Conservation (phyloP, 2,888 invertebrate species). For the Sussaba pulchella region DNA sequence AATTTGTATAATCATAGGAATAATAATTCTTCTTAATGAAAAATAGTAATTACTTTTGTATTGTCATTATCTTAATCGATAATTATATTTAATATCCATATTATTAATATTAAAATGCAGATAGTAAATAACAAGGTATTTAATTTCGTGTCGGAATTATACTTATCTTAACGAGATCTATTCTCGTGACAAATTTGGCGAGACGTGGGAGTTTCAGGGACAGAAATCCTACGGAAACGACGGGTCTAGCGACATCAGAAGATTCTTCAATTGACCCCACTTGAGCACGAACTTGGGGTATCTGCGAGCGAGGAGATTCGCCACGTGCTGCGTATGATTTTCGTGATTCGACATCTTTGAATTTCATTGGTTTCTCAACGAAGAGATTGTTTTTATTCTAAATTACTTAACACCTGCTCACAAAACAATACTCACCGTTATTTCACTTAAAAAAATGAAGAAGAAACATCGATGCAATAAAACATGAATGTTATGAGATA, state of each 20-base stretch:
- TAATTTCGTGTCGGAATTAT: too few species aligned
- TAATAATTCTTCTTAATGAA: too few species aligned
- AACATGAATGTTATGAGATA: constrained; percentile 8
- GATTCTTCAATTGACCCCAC: constrained; percentile 81
- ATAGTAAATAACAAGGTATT: too few species aligned
- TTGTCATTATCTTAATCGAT: too few species aligned
- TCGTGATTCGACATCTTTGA: constrained; percentile 65
- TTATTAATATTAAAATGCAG: too few species aligned
- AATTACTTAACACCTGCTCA: neutral
- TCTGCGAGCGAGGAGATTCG: constrained; percentile 64
- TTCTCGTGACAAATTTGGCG: constrained; percentile 73
- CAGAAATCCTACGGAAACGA: constrained; percentile 70
- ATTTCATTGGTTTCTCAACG: constrained; percentile 43
- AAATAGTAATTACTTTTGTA: too few species aligned
- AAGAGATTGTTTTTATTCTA: constrained; percentile 37
- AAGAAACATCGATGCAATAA: too few species aligned
- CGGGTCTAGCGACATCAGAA: constrained; percentile 56
- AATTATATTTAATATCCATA: too few species aligned
- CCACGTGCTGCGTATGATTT: constrained; percentile 69
- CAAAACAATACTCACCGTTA: too few species aligned
- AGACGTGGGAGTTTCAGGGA: constrained; percentile 79
- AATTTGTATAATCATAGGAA: too few species aligned
- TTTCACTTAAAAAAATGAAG: too few species aligned
- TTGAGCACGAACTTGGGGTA: constrained; percentile 71
- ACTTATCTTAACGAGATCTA: too few species aligned